A percentile compares a stretch with the other conserved stretches of the same genome.
These are phyloP conservation scores for Gallinago paraguaiae DNA, from an alignment of 2,113 vertebrate genomes.

Conservation along the genomic window DNA sequence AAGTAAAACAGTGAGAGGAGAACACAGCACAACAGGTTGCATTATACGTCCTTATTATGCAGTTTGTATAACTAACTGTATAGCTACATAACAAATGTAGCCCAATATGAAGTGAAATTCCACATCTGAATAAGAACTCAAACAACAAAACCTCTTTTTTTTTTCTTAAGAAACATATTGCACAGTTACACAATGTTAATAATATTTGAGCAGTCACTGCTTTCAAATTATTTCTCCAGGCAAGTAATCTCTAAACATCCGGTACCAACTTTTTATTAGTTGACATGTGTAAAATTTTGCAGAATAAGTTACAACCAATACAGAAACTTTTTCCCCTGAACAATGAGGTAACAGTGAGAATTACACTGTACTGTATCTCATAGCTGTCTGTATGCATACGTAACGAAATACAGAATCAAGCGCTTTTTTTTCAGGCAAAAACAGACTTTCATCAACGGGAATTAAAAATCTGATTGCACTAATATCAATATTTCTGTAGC, in stretches of 20 bases:
- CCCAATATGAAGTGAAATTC: fast-evolving
- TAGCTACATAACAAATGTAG: not conserved
- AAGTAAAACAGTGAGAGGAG: not conserved
- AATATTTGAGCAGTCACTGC: not conserved
- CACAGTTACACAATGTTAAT: not conserved
- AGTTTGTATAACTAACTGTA: not conserved
- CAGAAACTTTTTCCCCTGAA: not conserved
- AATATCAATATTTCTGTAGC: fast-evolving
- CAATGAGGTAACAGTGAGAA: not conserved
- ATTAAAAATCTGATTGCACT: not conserved
- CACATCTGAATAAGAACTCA: not conserved
- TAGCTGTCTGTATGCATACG: fast-evolving
- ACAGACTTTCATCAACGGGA: not conserved
- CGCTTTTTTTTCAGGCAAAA: not conserved
- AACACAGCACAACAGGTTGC: not conserved
- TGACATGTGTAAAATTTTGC: not conserved
- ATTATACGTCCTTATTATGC: too few species aligned
- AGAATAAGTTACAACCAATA: fast-evolving
- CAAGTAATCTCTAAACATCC: not conserved
- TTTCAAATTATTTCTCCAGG: not conserved
- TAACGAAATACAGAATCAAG: not conserved
- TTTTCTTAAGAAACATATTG: not conserved
- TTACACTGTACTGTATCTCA: not conserved
- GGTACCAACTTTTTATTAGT: not conserved
- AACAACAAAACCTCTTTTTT: not conserved